Conservation (phyloP, 2,888 invertebrate species). For the Cantharis rustica region DNA sequence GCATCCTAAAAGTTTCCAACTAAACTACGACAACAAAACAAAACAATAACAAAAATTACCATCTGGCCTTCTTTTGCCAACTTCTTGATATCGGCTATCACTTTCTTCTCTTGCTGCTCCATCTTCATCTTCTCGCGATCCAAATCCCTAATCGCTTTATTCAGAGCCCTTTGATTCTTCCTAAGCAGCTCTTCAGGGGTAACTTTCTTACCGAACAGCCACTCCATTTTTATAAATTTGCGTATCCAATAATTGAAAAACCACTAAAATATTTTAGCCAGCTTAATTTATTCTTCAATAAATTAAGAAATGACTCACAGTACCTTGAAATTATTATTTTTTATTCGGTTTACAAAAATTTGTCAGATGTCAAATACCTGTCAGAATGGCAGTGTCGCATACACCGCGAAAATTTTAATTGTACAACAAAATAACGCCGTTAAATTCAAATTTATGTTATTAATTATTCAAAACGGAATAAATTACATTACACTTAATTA, state of each 20-base stretch:
- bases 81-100: slow-evolving; percentile 97
- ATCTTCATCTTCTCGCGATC: slow-evolving; percentile 93
- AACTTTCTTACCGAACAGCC: slow-evolving; percentile 95
- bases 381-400: neutral
- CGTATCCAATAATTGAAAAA: neutral
- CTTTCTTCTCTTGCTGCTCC: slow-evolving; percentile 99
- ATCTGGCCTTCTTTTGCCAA: slow-evolving; percentile 99
- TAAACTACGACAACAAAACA: neutral
- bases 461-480: neutral
- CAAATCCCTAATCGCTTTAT: slow-evolving; percentile 97
- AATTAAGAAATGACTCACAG: neutral
- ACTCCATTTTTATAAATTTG: slow-evolving; percentile 69
- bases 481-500: no score
- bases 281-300: neutral
- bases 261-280: neutral
- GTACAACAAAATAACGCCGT: neutral
- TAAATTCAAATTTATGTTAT: neutral
- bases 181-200: slow-evolving; percentile 98
- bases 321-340: neutral
- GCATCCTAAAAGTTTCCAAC: slow-evolving; percentile 75
- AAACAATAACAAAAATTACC: slow-evolving; percentile 60
- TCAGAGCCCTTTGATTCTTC: slow-evolving; percentile 96
- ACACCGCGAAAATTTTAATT: neutral
- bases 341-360: neutral
- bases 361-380: neutral